phyloP scores from a whole-genome alignment of 2,797 vertebrate species.

The Fistularia tabacaria region DNA sequence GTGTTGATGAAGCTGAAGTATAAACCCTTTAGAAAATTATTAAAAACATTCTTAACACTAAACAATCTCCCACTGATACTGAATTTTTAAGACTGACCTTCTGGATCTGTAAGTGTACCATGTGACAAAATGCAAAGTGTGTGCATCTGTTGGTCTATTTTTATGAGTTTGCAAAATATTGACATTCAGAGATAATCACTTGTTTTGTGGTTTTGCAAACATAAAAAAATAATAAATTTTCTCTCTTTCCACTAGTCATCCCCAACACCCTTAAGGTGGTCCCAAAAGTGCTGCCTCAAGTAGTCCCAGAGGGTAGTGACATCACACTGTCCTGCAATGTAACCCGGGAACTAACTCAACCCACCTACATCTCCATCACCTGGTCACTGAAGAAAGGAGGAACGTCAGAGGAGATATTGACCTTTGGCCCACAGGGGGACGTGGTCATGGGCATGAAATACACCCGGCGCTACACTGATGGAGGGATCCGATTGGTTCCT shows the following conservation, averaged over 20 bases:
- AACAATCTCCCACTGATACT: too few relatives aligned
- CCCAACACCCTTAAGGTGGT: slow-evolving; percentile 81
- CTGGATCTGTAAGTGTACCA: too few relatives aligned
- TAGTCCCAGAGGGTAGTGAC: slow-evolving; percentile 78
- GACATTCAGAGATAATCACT: not conserved
- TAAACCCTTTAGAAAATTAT: too few relatives aligned
- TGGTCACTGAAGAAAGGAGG: slow-evolving; percentile 78
- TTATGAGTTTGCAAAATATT: too few relatives aligned
- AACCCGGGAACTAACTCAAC: slow-evolving; percentile 64
- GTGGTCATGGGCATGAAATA: slow-evolving; percentile 70
- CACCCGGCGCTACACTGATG: slow-evolving; percentile 74
- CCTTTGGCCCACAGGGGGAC: slow-evolving; percentile 80
- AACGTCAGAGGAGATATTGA: slow-evolving; percentile 71
- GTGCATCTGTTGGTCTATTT: not conserved
- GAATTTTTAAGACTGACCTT: too few relatives aligned
- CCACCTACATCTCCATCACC: slow-evolving; percentile 85
- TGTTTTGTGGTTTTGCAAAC: not conserved
- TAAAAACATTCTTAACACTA: too few relatives aligned
- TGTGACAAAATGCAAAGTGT: too few relatives aligned
- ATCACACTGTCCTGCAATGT: slow-evolving; percentile 82
- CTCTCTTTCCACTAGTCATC: slow-evolving; percentile 74
- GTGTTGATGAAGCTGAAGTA: too few relatives aligned
- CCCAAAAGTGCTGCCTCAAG: slow-evolving; percentile 25
- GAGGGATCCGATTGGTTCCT: slow-evolving; percentile 80
- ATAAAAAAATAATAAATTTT: not conserved